Evolutionary conservation across 2,888 invertebrate genomes (phyloP).

Genomic region (Peribatodes rhomboidaria): DNA sequence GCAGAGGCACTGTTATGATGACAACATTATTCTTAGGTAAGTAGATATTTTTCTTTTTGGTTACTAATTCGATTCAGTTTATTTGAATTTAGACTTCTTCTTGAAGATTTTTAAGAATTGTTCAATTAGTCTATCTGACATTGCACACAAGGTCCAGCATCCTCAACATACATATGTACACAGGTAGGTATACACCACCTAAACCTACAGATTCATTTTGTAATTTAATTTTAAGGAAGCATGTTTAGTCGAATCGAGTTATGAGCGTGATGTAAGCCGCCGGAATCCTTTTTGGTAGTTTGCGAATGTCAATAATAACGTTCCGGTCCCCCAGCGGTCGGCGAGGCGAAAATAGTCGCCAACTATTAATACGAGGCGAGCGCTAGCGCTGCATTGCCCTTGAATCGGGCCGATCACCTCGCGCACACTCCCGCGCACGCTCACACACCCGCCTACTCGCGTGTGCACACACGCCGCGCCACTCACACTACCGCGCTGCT

Average conservation of each 20-base stretch:
- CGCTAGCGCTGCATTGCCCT: constrained; percentile 85
- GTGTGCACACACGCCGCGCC: constrained; percentile 55
- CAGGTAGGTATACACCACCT: too few species aligned
- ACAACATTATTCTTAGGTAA: too few species aligned
- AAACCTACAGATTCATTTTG: background rate
- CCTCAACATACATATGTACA: too few species aligned
- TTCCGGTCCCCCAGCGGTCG: constrained; percentile 78
- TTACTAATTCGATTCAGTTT: too few species aligned
- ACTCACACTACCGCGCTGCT: constrained; percentile 55
- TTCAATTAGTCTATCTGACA: too few species aligned
- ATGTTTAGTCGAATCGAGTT: background rate
- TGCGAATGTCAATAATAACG: constrained; percentile 85
- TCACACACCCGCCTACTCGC: constrained; percentile 47
- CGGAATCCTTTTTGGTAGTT: constrained; percentile 70
- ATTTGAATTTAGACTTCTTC: too few species aligned
- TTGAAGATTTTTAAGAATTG: too few species aligned
- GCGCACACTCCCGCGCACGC: constrained; percentile 72
- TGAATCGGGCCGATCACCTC: constrained; percentile 85
- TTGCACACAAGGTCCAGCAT: too few species aligned
- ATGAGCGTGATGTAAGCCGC: constrained; percentile 58
- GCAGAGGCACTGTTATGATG: background rate
- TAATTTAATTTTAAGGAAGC: constrained; percentile 8
- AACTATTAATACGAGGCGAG: constrained; percentile 83
- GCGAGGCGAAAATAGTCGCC: constrained; percentile 83
- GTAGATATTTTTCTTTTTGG: too few species aligned